Percentiles rank a stretch among this genome's conserved stretches.
These are phyloP conservation scores for Aurelia coerulea DNA, from an alignment of 30 jellyfish, hydroid and myxozoan genomes.

Conservation along the genomic window DNA sequence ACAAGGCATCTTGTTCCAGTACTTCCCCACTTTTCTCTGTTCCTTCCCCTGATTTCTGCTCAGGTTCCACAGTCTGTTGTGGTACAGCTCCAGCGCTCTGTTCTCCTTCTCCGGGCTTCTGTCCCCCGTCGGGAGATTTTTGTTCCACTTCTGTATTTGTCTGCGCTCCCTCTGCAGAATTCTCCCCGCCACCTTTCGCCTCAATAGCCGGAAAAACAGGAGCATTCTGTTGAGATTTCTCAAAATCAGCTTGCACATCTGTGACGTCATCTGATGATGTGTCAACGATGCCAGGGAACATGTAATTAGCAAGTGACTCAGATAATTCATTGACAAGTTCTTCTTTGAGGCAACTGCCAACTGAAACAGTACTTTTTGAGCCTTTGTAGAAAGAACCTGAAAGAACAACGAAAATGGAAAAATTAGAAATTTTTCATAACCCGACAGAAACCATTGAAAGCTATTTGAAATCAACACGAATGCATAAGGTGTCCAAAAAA, in stretches of 20 bases:
- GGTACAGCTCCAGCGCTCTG: not conserved
- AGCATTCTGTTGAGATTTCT: not conserved
- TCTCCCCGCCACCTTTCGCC: not conserved
- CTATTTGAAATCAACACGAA: too few relatives aligned
- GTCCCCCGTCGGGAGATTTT: conserved; percentile 24
- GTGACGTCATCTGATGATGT: conserved; percentile 90
- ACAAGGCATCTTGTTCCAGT: conserved; percentile 70
- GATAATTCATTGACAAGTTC: conserved; percentile 93
- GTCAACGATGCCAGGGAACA: conserved; percentile 97
- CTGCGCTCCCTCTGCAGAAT: not conserved
- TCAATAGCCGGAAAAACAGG: too few relatives aligned
- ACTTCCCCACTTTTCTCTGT: not conserved
- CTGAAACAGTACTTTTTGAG: conserved; percentile 66
- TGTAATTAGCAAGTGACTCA: conserved; percentile 93
- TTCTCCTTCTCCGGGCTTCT: conserved; percentile 41
- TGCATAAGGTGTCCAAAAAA: too few relatives aligned
- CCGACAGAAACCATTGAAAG: too few relatives aligned
- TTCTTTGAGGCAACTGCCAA: conserved; percentile 94
- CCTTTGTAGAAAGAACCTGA: conserved; percentile 81
- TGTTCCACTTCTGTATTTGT: not conserved
- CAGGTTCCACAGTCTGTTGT: conserved; percentile 4
- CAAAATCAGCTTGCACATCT: conserved; percentile 70
- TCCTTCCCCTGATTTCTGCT: conserved; percentile 47
- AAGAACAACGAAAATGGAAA: not conserved
- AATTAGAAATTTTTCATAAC: not conserved